Percentiles rank a stretch among this genome's conserved stretches.
These are phyloP conservation scores for Peromyscus californicus DNA, from an alignment of 2,113 vertebrate genomes.

Conservation along the genomic window DNA sequence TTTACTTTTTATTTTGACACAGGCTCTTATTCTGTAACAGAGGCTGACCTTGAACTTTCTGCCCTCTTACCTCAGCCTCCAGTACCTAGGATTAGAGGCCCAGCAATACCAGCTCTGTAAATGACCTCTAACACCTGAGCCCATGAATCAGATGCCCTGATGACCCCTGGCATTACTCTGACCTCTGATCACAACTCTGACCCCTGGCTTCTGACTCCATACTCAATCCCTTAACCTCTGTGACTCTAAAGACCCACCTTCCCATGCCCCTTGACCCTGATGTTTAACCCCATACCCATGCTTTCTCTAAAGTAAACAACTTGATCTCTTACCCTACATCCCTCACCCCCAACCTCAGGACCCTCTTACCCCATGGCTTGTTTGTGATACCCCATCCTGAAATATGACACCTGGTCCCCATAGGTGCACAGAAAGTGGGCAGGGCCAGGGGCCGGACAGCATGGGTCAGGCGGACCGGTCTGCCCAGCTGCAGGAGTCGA, in stretches of 20 bases:
- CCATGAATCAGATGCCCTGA: not conserved
- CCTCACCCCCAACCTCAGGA: not conserved
- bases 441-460: slow-evolving; percentile 87
- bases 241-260: not conserved
- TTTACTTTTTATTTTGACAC: not conserved
- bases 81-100: not conserved
- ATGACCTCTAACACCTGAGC: not conserved
- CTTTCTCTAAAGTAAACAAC: not conserved
- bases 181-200: not conserved
- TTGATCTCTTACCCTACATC: not conserved
- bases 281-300: too few species aligned
- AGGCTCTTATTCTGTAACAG: not conserved
- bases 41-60: not conserved
- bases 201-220: not conserved
- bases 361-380: slow-evolving; percentile 60
- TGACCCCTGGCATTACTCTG: not conserved
- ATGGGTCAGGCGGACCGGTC: slow-evolving; percentile 84
- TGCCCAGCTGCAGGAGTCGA: slow-evolving; percentile 89
- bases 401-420: slow-evolving; percentile 86
- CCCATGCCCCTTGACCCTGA: not conserved
- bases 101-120: not conserved
- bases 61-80: not conserved
- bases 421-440: slow-evolving; percentile 85
- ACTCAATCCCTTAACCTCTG: not conserved
- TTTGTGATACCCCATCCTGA: slow-evolving; percentile 90